These are phyloP conservation scores for Eilema caniola DNA, from an alignment of 2,888 invertebrate species.

Conservation along the genomic window DNA sequence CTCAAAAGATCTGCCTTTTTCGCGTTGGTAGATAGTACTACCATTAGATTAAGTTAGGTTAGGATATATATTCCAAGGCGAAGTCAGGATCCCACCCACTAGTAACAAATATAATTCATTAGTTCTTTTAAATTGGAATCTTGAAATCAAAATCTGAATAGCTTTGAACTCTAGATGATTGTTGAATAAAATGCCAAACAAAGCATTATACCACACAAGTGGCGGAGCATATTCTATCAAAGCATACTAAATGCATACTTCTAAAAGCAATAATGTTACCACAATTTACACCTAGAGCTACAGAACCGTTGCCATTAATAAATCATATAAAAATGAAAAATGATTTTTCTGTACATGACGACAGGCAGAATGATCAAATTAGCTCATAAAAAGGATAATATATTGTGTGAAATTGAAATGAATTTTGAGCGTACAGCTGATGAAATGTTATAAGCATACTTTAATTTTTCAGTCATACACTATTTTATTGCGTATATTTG, in stretches of 20 bases:
- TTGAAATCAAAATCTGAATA: too few relatives aligned
- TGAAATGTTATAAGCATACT: constrained; percentile 24
- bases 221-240: background rate
- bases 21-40: too few relatives aligned
- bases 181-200: background rate
- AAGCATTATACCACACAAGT: background rate
- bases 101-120: too few relatives aligned
- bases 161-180: too few relatives aligned
- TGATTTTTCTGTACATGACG: background rate
- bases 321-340: constrained; percentile 30
- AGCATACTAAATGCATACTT: too few relatives aligned
- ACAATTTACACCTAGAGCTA: background rate
- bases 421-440: constrained; percentile 21
- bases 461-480: constrained; percentile 20
- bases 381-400: constrained; percentile 17
- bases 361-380: constrained; percentile 19
- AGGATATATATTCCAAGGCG: too few relatives aligned
- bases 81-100: too few relatives aligned
- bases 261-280: background rate
- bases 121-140: too few relatives aligned
- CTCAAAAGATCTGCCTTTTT: too few relatives aligned
- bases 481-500: constrained; percentile 29
- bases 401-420: constrained; percentile 20
- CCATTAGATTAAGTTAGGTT: too few relatives aligned
- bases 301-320: constrained; percentile 22